A percentile compares a stretch with the other conserved stretches of the same genome.
phyloP scores from a whole-genome alignment of 2,113 vertebrate species.

The Python bivittatus region DNA sequence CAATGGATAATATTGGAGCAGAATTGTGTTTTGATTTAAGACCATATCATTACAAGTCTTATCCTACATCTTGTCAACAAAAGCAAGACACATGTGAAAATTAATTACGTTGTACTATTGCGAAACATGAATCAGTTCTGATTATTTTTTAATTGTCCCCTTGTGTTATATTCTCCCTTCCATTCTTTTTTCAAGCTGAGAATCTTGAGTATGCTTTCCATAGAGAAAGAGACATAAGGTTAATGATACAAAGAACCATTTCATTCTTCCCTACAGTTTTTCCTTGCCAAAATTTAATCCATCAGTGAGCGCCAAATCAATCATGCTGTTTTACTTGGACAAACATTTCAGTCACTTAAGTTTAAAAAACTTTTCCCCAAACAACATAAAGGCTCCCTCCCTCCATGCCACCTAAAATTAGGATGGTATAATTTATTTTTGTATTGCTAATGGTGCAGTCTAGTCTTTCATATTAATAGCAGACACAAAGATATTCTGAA shows the following conservation, averaged over 20 bases:
- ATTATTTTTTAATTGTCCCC: conserved; percentile 62
- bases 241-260: conserved; percentile 51
- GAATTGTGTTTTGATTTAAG: conserved; percentile 68
- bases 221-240: conserved; percentile 30
- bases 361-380: conserved; percentile 36
- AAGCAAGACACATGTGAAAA: conserved; percentile 63
- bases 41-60: conserved; percentile 64
- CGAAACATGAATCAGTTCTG: conserved; percentile 53
- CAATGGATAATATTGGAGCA: conserved; percentile 61
- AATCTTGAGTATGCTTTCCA: conserved; percentile 59
- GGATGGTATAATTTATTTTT: neutral
- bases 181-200: conserved; percentile 58
- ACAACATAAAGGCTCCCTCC: conserved; percentile 1
- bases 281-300: conserved; percentile 62
- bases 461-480: neutral
- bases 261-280: conserved; percentile 32
- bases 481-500: neutral
- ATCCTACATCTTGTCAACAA: conserved; percentile 68
- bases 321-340: conserved; percentile 46
- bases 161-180: conserved; percentile 62
- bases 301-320: conserved; percentile 49
- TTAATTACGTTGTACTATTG: conserved; percentile 65
- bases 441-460: conserved; percentile 23
- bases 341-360: conserved; percentile 51
- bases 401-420: conserved; percentile 34